Conservation (phyloP, 2,797 vertebrate species). For the Allobates femoralis region DNA sequence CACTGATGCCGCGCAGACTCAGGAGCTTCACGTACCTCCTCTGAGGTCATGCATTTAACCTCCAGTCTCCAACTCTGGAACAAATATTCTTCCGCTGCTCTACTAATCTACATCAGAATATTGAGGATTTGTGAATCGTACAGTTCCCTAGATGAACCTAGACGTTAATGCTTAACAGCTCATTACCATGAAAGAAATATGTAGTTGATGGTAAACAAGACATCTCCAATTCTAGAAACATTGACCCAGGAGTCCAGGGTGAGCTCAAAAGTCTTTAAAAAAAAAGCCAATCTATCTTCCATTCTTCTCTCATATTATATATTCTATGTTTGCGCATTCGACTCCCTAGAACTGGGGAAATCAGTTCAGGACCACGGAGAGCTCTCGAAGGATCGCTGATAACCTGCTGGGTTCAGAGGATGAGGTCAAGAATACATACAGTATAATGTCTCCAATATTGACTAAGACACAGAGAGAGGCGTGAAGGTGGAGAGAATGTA, state of each 20-base stretch:
- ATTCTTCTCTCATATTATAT: neutral
- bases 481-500: neutral
- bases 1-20: too few species aligned
- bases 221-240: neutral
- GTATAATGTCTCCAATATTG: neutral
- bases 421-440: neutral
- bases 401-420: neutral
- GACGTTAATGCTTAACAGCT: too few species aligned
- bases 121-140: too few species aligned
- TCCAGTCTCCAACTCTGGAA: too few species aligned
- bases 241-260: neutral
- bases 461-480: neutral
- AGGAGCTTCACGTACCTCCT: too few species aligned
- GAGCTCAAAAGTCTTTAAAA: neutral
- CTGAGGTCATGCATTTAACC: too few species aligned
- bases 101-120: too few species aligned
- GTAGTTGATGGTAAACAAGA: neutral
- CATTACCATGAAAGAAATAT: neutral
- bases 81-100: too few species aligned
- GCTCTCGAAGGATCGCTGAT: neutral
- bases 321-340: neutral
- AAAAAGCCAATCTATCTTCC: neutral
- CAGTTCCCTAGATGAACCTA: too few species aligned
- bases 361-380: constrained; percentile 19
- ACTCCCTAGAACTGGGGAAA: neutral